These are phyloP conservation scores for Lutra lutra DNA, from an alignment of 2,797 vertebrate species.

Conservation along the genomic window DNA sequence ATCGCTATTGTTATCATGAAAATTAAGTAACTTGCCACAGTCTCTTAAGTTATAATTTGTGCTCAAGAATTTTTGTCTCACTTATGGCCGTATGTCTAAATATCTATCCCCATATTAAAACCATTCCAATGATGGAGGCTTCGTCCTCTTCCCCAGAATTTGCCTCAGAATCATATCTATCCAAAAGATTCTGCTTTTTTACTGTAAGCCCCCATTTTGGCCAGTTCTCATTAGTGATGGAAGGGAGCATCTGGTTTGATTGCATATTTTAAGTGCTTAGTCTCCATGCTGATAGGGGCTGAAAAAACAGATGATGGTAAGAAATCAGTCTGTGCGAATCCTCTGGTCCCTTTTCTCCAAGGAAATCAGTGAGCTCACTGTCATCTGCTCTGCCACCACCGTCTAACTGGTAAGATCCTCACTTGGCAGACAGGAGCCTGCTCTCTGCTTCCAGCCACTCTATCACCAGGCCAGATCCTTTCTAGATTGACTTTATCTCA, in stretches of 20 bases:
- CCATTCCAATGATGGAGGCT: background rate
- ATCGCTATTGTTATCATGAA: background rate
- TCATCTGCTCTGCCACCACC: constrained; percentile 52
- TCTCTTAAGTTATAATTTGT: background rate
- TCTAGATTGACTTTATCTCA: constrained; percentile 13
- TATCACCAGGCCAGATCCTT: background rate
- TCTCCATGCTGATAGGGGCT: constrained; percentile 12
- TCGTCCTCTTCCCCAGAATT: background rate
- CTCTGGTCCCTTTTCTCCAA: constrained; percentile 52
- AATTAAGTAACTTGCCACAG: background rate
- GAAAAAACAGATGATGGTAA: constrained; percentile 61
- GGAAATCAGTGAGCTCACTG: constrained; percentile 56
- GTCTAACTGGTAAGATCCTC: constrained; percentile 43
- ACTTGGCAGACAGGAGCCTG: constrained; percentile 43
- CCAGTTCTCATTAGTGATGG: constrained; percentile 31
- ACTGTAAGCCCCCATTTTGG: background rate
- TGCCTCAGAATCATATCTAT: background rate
- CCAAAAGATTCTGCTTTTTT: background rate
- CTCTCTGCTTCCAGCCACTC: constrained; percentile 1
- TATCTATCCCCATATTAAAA: background rate
- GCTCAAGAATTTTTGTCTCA: background rate
- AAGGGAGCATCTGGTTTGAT: constrained; percentile 57
- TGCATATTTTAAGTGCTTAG: constrained; percentile 45
- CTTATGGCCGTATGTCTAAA: background rate
- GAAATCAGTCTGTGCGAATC: constrained; percentile 46